These are phyloP conservation scores for Daboia siamensis DNA, from an alignment of 2,113 vertebrate species.

Conservation along the genomic window DNA sequence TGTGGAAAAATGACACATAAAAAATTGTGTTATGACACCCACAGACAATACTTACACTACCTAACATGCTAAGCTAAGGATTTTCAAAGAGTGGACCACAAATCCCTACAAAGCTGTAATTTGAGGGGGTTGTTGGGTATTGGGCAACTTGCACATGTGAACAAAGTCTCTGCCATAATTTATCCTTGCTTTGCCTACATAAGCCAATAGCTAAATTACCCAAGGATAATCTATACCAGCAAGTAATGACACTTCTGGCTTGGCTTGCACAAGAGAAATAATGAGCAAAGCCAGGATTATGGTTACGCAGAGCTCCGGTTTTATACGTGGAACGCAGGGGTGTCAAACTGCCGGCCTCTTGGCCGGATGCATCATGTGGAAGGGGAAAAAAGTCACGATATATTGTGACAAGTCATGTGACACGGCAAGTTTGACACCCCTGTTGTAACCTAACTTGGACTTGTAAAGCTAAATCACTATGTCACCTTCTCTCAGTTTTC, in stretches of 20 bases:
- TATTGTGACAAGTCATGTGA: too few species aligned
- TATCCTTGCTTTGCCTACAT: neutral
- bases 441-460: neutral
- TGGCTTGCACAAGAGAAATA: neutral
- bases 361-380: too few species aligned
- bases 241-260: neutral
- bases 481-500: neutral
- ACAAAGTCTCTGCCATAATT: neutral
- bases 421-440: too few species aligned
- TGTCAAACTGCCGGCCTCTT: too few species aligned
- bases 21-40: neutral
- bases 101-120: neutral
- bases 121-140: neutral
- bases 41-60: neutral
- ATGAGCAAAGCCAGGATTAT: neutral
- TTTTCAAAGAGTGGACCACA: neutral
- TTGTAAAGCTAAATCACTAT: neutral
- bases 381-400: too few species aligned
- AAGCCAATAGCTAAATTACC: neutral
- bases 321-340: neutral
- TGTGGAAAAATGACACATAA: slow-evolving; percentile 19
- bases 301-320: neutral
- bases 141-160: neutral
- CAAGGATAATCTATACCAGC: neutral
- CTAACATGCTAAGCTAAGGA: neutral